Evolutionary conservation across 2,888 invertebrate species (phyloP), one percentile per base, ranked within the genome.

Genomic region (Pelosia muscerda): DNA sequence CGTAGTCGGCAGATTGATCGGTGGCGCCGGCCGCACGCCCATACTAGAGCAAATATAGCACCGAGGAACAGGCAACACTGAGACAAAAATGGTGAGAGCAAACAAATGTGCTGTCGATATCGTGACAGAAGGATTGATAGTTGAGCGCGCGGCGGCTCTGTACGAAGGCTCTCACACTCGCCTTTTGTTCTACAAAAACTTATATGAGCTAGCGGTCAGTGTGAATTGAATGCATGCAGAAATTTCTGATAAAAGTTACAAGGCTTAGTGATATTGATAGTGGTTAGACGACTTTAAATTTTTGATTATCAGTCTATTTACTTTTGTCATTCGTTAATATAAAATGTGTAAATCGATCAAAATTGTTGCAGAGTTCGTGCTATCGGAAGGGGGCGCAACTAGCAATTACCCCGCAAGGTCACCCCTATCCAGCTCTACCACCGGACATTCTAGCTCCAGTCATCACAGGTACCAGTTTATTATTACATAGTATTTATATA

Each of bases 31-130:
- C 86, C 86, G 79, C 82, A 81, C 85, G 79, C 82, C 72, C 81
- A 64, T 69, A 61, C 71, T 71, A 74, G 81, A 67, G 73, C 78
- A 88, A 87, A 90, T 87, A 88, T 85, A 88, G 84, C 84, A 71
- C 54, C 68, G 15, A 72, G 59, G 60, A 77, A 79, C 82, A 85
- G 86, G 86, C 86, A 88, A 89, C 85, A 84, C 87, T 86, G 88
- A 92, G 93, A 93, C 94, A 93, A 92, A 92, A 93, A 92, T 93
- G 90, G 92, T 87, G 91, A 86, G 87, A 92, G 85, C 92, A 94
- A 94, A 94, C 93, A 94, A 94, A 94, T 94, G 93, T 83, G 89
- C 90, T 92, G 93, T 93, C 93, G 92, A 92, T 93, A 86, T 84
- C 83, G 84, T 90, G 93, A 92, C 94, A 92, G 89, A 88, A 92